A percentile compares a stretch with the other conserved stretches of the same genome.
These are phyloP conservation scores for Atrina japonica DNA, from an alignment of 2,888 invertebrate genomes.

Conservation along the genomic window DNA sequence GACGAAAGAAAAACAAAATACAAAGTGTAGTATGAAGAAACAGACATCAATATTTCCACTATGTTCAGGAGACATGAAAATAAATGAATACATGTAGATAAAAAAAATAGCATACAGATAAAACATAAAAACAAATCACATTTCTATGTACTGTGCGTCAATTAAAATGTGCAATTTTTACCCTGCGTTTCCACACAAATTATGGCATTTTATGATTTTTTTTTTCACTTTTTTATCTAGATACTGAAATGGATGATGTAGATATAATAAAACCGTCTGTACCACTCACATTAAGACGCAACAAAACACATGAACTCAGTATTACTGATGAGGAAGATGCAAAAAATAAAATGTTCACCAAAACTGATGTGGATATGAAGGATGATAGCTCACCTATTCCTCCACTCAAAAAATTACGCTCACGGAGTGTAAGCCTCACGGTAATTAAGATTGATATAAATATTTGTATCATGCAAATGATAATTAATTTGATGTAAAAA, in stretches of 20 bases:
- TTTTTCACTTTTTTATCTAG: too few relatives aligned
- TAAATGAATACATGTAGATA: background rate
- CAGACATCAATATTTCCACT: too few relatives aligned
- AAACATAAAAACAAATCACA: too few relatives aligned
- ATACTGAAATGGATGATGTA: slow-evolving; percentile 24
- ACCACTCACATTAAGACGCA: slow-evolving; percentile 43
- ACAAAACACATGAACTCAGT: slow-evolving; percentile 62
- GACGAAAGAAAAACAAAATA: too few relatives aligned
- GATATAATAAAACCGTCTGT: slow-evolving; percentile 34
- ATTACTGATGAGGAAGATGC: slow-evolving; percentile 46
- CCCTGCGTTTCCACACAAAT: too few relatives aligned
- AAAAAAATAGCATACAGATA: background rate
- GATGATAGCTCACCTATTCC: slow-evolving; percentile 19
- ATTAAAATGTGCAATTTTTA: too few relatives aligned
- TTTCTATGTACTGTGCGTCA: too few relatives aligned
- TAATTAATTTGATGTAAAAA: too few relatives aligned
- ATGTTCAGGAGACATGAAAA: slow-evolving; percentile 12
- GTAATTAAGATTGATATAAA: slow-evolving; percentile 14
- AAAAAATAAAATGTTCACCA: slow-evolving; percentile 28
- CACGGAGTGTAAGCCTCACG: slow-evolving; percentile 16
- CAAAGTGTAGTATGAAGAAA: too few relatives aligned
- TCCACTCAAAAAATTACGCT: slow-evolving; percentile 35
- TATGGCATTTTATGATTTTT: too few relatives aligned
- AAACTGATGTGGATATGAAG: slow-evolving; percentile 34
- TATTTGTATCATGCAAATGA: too few relatives aligned